These are phyloP conservation scores for Tachysurus vachellii DNA, from an alignment of 2,113 vertebrate species.

Conservation along the genomic window DNA sequence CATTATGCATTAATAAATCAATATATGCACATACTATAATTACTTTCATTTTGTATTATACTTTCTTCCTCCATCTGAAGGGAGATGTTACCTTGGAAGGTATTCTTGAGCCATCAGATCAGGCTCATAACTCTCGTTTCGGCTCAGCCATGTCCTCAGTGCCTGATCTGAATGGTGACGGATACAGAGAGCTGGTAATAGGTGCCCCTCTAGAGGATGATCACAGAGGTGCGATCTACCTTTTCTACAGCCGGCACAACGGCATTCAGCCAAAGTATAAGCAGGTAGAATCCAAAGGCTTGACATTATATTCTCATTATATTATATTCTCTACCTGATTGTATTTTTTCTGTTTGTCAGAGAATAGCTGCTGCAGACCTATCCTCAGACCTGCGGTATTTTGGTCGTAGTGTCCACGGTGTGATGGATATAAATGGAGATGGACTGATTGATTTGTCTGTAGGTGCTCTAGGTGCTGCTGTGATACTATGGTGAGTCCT, in stretches of 20 bases:
- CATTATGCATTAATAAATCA: too few relatives aligned
- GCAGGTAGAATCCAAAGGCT: constrained; percentile 75
- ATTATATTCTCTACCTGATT: not conserved
- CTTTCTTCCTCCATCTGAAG: constrained; percentile 62
- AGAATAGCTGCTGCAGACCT: constrained; percentile 75
- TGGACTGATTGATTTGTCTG: constrained; percentile 82
- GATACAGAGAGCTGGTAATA: constrained; percentile 84
- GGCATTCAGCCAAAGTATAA: constrained; percentile 75
- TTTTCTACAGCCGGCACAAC: constrained; percentile 79
- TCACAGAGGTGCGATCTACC: constrained; percentile 86
- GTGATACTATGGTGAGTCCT: constrained; percentile 84
- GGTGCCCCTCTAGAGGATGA: constrained; percentile 90
- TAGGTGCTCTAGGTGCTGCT: constrained; percentile 85
- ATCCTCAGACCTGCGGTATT: constrained; percentile 79
- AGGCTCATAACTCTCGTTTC: constrained; percentile 85
- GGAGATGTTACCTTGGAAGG: constrained; percentile 73
- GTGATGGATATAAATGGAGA: constrained; percentile 87
- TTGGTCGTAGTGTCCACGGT: constrained; percentile 90
- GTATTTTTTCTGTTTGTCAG: constrained; percentile 63
- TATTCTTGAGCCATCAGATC: constrained; percentile 70
- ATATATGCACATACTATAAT: not conserved
- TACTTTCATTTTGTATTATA: not conserved
- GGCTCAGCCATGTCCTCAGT: constrained; percentile 83
- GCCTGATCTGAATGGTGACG: constrained; percentile 91
- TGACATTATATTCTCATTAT: not conserved